These are phyloP conservation scores for Drosophila insularis DNA, from an alignment of 1,140 invertebrate species.

Conservation along the genomic window DNA sequence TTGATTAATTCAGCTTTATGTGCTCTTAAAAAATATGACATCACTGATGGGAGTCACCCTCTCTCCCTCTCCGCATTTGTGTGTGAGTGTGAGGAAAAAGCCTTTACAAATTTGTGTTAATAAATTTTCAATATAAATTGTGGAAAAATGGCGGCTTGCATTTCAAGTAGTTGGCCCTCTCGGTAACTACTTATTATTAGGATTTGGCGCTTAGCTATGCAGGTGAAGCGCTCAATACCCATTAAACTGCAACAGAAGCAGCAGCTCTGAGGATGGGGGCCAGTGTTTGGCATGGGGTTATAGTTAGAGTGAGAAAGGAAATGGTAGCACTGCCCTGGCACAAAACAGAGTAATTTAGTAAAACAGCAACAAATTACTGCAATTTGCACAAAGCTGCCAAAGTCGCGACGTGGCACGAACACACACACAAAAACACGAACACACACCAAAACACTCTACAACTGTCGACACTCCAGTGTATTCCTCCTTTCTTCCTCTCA, in stretches of 20 bases:
- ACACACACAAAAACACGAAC: conserved; percentile 32
- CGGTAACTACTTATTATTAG: conserved; percentile 4
- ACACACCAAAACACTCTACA: conserved; percentile 18
- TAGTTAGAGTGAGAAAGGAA: conserved; percentile 33
- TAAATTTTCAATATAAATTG: conserved; percentile 77
- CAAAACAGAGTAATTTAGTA: conserved; percentile 79
- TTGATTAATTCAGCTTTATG: too few species aligned
- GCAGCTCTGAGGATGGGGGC: conserved; percentile 20
- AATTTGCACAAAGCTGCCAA: conserved; percentile 75
- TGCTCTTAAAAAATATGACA: too few species aligned
- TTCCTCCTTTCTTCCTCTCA: conserved; percentile 6
- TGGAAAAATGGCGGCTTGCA: conserved; percentile 52
- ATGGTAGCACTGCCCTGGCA: conserved; percentile 37
- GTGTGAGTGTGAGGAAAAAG: conserved; percentile 6
- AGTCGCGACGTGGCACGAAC: conserved; percentile 48
- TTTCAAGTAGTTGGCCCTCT: conserved; percentile 45
- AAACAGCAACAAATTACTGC: conserved; percentile 80
- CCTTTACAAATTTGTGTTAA: conserved; percentile 69
- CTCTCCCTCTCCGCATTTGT: background rate
- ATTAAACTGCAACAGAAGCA: conserved; percentile 40
- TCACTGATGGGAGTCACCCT: background rate
- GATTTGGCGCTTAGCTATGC: conserved; percentile 2
- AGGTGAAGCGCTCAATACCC: conserved; percentile 20
- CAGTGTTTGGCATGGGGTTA: too few species aligned
- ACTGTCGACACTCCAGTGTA: conserved; percentile 23